Evolutionary conservation across 2,888 invertebrate genomes (phyloP).

Genomic region (Clusia tigrina): DNA sequence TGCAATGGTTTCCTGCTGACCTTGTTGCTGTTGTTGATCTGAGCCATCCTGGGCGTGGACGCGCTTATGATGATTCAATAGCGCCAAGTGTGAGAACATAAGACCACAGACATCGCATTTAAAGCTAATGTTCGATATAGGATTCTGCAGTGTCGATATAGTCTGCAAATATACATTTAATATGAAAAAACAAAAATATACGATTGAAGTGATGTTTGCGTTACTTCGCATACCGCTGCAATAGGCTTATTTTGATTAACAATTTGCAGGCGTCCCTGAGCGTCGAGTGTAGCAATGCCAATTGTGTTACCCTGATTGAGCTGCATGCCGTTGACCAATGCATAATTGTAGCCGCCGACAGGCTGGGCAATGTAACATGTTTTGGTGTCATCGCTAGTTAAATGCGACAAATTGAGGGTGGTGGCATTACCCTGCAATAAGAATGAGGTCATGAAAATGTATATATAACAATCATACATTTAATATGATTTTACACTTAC

Average conservation of each 20-base stretch:
- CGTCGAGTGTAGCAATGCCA: constrained; percentile 63
- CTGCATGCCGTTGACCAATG: constrained; percentile 86
- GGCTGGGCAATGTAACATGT: constrained; percentile 80
- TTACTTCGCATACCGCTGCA: constrained; percentile 51
- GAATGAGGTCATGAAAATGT: constrained; percentile 47
- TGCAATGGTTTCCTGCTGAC: constrained; percentile 66
- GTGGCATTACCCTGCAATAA: constrained; percentile 65
- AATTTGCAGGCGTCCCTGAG: constrained; percentile 63
- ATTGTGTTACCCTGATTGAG: constrained; percentile 69
- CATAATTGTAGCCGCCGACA: constrained; percentile 78
- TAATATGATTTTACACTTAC: constrained; percentile 40
- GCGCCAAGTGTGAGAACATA: constrained; percentile 82
- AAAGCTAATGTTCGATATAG: constrained; percentile 83
- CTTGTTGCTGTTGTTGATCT: constrained; percentile 55
- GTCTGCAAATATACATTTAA: constrained; percentile 30
- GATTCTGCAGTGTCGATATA: constrained; percentile 68
- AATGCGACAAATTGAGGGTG: constrained; percentile 76
- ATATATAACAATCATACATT: background rate
- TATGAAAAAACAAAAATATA: background rate
- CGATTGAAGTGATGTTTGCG: background rate
- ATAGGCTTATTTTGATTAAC: constrained; percentile 64
- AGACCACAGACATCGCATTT: constrained; percentile 86
- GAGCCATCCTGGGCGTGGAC: constrained; percentile 74
- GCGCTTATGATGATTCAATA: constrained; percentile 86
- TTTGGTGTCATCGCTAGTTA: constrained; percentile 72